Evolutionary conservation across 1,140 invertebrate genomes (phyloP).

Genomic region (Mya arenaria): DNA sequence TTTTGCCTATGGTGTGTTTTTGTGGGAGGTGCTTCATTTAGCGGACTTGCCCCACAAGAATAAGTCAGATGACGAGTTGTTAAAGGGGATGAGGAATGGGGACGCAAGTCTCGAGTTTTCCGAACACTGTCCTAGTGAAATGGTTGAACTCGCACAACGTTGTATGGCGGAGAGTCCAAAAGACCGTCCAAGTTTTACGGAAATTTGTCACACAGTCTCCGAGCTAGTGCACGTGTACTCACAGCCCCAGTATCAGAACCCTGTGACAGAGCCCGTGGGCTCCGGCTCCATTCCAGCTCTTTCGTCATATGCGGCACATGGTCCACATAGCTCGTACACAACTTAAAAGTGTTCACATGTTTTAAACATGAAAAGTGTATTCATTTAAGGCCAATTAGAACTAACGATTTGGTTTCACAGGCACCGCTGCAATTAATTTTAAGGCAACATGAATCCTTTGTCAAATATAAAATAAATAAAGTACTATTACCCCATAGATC

Average conservation of each 20-base stretch:
- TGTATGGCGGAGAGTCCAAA: constrained; percentile 86
- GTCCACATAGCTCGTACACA: constrained; percentile 21
- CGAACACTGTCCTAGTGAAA: constrained; percentile 79
- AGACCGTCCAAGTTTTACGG: constrained; percentile 84
- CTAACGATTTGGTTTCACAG: no score
- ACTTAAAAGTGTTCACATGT: no score
- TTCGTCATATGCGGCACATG: constrained; percentile 23
- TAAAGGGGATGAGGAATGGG: constrained; percentile 83
- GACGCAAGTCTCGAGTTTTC: constrained; percentile 66
- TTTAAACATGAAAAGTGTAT: no score
- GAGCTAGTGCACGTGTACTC: constrained; percentile 56
- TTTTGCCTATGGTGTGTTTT: constrained; percentile 79
- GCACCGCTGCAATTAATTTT: no score
- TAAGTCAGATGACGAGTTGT: constrained; percentile 81
- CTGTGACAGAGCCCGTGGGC: constrained; percentile 3
- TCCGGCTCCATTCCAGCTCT: constrained; percentile 42
- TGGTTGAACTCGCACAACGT: constrained; percentile 84
- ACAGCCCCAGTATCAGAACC: constrained; percentile 39
- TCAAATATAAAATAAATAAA: no score
- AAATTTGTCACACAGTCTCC: constrained; percentile 68
- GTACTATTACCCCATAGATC: no score
- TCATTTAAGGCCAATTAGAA: no score
- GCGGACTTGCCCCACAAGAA: constrained; percentile 77
- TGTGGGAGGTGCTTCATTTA: constrained; percentile 79
- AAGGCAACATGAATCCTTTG: no score